Base-by-base conservation (phyloP, 2,888 invertebrate genomes). In the Chironomus riparius region DNA sequence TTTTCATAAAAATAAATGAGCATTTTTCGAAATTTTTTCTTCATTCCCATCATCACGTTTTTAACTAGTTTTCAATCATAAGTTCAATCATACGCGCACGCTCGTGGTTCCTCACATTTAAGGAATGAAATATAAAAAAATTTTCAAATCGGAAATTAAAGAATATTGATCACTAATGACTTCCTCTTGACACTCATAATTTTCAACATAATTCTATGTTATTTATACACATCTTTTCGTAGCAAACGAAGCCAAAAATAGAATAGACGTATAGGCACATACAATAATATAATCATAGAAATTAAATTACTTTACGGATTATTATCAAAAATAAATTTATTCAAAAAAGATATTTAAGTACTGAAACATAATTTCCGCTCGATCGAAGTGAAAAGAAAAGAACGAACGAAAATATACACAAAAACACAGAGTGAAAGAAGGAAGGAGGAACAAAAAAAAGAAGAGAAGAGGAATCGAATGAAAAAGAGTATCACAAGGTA, bases 81-180 rank as follows among this genome's bases (percentile, higher is more conserved):
- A 38, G 38, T 10, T 38, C n/a, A n/a, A 38, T 38, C 38, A 38
- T 38, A 38, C 38, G 38, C 38, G 38, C 38, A 38, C 38, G 38
- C 56, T 56, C 18, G 56, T 56, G 18, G 18, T 56, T 56, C 18
- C 18, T 18, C 18, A 56, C 56, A 56, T 38, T 38, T 38, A 38
- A 38, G 38, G 38, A 38, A 38, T 38, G 56, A 56, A 28, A n/a
- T n/a, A n/a, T n/a, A n/a, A n/a, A 3, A 38, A 38, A n/a, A 3
- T 56, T 65, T 65, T 65, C 10, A 65, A 65, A 22, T 22, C 22
- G 65, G 22, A 65, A 65, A 22, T 65, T 22, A 22, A 18, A 65
- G 21, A 56, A 56, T 65, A 65, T 65, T 22, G 65, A 65, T 65
- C 65, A 21, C 12, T 65, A 65, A 65, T 65, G 65, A 65, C 65